These are phyloP conservation scores for Neolamprologus sp. DNA, from an alignment of 2,113 vertebrate species.

Conservation along the genomic window DNA sequence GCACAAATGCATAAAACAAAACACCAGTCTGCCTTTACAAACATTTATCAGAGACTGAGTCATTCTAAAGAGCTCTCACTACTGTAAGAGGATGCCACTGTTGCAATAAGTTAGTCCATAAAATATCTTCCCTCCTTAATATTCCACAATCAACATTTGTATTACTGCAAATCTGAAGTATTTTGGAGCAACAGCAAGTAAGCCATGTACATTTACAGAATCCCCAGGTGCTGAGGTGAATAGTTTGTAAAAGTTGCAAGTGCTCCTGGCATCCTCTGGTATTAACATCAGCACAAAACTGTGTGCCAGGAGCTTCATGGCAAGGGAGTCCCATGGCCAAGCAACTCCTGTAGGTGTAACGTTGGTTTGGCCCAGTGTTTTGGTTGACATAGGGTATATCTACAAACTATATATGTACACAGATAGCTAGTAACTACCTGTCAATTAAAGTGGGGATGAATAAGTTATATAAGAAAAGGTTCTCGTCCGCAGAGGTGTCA, in stretches of 20 bases:
- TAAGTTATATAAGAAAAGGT: background rate
- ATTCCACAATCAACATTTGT: background rate
- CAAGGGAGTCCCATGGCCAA: background rate
- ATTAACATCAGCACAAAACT: background rate
- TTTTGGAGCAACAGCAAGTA: background rate
- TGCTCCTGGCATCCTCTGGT: background rate
- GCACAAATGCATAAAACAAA: background rate
- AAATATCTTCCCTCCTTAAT: background rate
- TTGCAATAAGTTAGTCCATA: background rate
- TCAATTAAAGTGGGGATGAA: background rate
- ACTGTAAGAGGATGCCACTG: background rate
- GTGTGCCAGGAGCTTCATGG: background rate
- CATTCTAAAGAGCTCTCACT: background rate
- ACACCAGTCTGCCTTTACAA: background rate
- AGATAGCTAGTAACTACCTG: background rate
- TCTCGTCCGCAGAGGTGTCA: fast-evolving
- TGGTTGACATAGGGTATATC: background rate
- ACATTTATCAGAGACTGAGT: background rate
- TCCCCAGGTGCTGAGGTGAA: background rate
- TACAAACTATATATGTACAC: background rate
- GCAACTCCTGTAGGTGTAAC: background rate
- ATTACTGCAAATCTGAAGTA: fast-evolving
- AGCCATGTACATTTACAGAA: background rate
- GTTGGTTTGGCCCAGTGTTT: background rate
- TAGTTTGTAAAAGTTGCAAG: background rate